phyloP scores from a whole-genome alignment of 2,113 vertebrate species.

The Leucoraja erinaceus region DNA sequence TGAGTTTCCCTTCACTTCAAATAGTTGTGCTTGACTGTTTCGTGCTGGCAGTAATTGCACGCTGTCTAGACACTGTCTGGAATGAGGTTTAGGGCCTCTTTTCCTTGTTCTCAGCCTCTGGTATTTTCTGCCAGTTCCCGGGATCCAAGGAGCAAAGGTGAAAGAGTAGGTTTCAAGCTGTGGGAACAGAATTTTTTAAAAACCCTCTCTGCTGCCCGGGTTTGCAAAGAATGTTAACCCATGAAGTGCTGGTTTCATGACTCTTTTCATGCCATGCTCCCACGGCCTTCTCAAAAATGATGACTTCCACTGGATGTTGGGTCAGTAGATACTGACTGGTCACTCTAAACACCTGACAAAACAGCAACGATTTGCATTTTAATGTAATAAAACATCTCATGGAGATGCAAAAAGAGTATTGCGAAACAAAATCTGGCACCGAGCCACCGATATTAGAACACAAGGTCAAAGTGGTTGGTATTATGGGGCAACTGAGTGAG shows the following conservation, averaged over 20 bases:
- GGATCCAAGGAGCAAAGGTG: constrained; percentile 38
- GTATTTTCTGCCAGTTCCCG: constrained; percentile 33
- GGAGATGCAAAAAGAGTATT: background rate
- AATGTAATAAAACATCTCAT: background rate
- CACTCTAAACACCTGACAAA: background rate
- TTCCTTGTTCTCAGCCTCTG: constrained; percentile 24
- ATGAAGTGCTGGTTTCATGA: background rate
- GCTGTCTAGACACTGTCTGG: constrained; percentile 91
- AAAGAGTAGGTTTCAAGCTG: constrained; percentile 34
- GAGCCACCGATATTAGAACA: background rate
- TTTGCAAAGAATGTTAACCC: constrained; percentile 7
- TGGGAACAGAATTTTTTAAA: constrained; percentile 7
- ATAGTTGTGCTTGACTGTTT: constrained; percentile 79
- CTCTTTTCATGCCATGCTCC: background rate
- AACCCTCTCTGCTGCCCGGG: background rate
- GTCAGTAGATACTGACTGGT: background rate
- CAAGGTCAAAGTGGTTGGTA: background rate
- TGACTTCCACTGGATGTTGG: background rate
- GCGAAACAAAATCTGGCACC: background rate
- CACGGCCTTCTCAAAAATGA: background rate
- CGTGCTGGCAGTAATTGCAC: constrained; percentile 83
- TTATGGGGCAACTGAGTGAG: background rate
- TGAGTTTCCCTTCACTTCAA: constrained; percentile 69
- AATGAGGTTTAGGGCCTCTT: constrained; percentile 60
- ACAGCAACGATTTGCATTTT: background rate